Base-by-base conservation (phyloP, 2,113 vertebrate genomes). In the Solea solea region DNA sequence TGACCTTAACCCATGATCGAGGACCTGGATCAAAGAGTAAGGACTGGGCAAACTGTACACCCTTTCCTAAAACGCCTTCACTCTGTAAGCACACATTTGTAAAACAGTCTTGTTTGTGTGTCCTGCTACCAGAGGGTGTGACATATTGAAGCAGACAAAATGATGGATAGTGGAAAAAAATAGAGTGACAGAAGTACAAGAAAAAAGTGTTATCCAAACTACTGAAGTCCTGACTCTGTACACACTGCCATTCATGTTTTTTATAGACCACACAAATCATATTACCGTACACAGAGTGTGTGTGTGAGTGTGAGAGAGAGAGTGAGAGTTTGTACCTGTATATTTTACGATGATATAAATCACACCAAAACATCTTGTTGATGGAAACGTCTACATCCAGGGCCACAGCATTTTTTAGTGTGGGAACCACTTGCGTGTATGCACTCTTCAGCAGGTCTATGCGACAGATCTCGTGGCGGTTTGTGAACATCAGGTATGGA, bases 281-380 rank as follows among this genome's bases (percentile, higher is more conserved):
- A 40, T 12, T 8, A n/a, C 41, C 8, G 28, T 25, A 13, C 6
- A 21, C 14, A 10, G 12, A 1, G 45, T 10, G 15, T 7, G 49
- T 50, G 14, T 50, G 49, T 34, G n/a, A 25, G 7, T n/a, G 16
- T 40, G 3, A 41, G n/a, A 16, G 34, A 34, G 34, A 34, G n/a
- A 52, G 49, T n/a, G 49, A 49, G 28, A 44, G 62, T 25, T 15
- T 5, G 14, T 91, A 99, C 97, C 97, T 97, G 88, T 97, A 99
- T 89, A 99, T 98, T 89, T 97, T 98, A 28, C 94, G 93, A 82
- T 98, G 96, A 88, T 92, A 98, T n/a, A 99, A 90, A 88, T 99
- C 98, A 89, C 96, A 98, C 98, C 98, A 99, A 70, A 96, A 99
- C 90, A 99, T 97, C 78, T 94, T 97, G 83, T 97, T 98, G 73